These are phyloP conservation scores for Dynastes maya DNA, from an alignment of 2,888 invertebrate species.

Conservation along the genomic window DNA sequence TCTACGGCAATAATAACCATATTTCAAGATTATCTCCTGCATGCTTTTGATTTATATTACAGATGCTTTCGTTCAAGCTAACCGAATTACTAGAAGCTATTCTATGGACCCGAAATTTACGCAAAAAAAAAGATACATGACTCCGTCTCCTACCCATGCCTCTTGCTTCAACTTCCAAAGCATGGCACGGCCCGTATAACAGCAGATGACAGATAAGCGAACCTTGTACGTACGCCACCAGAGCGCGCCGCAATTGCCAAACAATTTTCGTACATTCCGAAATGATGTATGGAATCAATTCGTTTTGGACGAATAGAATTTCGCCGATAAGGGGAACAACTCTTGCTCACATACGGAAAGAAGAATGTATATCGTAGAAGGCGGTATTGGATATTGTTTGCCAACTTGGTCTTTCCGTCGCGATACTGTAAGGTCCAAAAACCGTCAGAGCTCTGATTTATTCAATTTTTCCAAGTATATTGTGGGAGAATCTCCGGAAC, in stretches of 20 bases:
- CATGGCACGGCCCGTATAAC: background rate
- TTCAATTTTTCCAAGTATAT: constrained; percentile 44
- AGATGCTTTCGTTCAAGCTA: too few species aligned
- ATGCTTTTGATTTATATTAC: too few species aligned
- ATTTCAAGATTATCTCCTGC: too few species aligned
- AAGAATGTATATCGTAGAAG: constrained; percentile 8
- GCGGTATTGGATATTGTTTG: constrained; percentile 12
- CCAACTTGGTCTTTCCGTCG: constrained; percentile 15
- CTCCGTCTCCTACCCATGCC: too few species aligned
- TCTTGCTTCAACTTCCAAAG: too few species aligned
- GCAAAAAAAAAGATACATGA: too few species aligned
- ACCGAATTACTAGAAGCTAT: too few species aligned
- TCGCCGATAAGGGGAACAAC: constrained; percentile 63
- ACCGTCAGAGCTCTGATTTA: constrained; percentile 39
- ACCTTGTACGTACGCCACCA: background rate
- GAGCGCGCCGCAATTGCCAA: constrained; percentile 39
- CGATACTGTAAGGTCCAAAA: background rate
- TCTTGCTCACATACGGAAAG: background rate
- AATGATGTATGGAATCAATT: constrained; percentile 71
- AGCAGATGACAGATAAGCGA: background rate
- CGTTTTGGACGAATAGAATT: constrained; percentile 69
- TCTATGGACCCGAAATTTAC: too few species aligned
- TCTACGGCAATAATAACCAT: too few species aligned
- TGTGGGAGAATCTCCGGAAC: constrained; percentile 13
- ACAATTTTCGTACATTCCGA: constrained; percentile 50